Conservation (phyloP, 2,113 vertebrate species). For the Nipponia nippon region DNA sequence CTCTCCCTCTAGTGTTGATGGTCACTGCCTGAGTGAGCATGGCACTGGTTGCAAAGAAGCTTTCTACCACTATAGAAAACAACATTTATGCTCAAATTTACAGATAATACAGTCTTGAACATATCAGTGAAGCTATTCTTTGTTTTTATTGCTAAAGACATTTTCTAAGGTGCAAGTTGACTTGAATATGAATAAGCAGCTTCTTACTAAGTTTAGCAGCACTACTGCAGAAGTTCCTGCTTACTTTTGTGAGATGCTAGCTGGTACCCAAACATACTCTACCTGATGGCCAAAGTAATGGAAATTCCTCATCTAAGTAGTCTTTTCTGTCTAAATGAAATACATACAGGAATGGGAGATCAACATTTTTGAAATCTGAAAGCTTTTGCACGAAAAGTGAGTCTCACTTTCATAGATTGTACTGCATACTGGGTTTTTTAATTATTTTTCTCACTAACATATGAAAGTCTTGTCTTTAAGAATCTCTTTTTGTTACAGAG, state of each 20-base stretch:
- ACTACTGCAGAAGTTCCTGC: background rate
- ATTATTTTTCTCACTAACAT: background rate
- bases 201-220: background rate
- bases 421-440: accelerated
- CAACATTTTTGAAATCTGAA: background rate
- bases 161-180: background rate
- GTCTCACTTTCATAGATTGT: background rate
- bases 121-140: background rate
- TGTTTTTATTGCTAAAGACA: background rate
- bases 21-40: background rate
- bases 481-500: background rate
- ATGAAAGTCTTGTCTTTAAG: background rate
- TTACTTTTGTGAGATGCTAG: background rate
- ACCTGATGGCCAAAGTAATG: background rate
- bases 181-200: background rate
- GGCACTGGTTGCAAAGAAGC: background rate
- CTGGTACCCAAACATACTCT: background rate
- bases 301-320: background rate
- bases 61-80: background rate
- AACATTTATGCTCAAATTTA: background rate
- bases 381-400: background rate
- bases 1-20: background rate
- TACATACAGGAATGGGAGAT: background rate
- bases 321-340: background rate
- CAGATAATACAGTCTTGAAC: background rate